Conservation (phyloP, 1,140 invertebrate genomes). For the Antheraea mylitta region DNA sequence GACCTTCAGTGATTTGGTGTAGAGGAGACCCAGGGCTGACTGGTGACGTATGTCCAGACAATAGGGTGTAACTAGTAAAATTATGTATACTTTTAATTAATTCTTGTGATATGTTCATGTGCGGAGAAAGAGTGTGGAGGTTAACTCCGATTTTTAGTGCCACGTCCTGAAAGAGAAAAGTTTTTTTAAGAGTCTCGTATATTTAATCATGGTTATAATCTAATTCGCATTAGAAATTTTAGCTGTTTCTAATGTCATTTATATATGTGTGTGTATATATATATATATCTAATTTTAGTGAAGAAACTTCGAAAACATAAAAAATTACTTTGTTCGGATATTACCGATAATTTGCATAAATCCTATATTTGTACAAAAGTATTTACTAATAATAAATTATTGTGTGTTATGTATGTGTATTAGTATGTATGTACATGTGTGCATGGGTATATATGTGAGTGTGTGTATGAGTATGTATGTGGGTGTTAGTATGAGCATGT, state of each 20-base stretch:
- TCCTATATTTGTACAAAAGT: too few relatives aligned
- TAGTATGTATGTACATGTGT: neutral
- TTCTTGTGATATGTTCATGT: conserved; percentile 54
- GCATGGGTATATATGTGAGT: neutral
- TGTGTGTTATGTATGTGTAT: too few relatives aligned
- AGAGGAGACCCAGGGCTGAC: conserved; percentile 60
- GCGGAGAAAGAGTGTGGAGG: conserved; percentile 48
- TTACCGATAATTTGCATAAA: too few relatives aligned
- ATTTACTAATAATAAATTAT: too few relatives aligned
- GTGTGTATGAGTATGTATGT: neutral
- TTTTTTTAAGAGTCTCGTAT: too few relatives aligned
- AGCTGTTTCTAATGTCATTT: too few relatives aligned
- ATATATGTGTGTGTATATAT: too few relatives aligned
- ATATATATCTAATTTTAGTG: too few relatives aligned
- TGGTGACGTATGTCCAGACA: conserved; percentile 53
- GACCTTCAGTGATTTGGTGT: conserved; percentile 78
- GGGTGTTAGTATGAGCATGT: conserved; percentile 18
- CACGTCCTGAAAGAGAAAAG: conserved; percentile 46
- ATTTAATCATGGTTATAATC: too few relatives aligned
- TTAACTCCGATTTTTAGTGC: conserved; percentile 61
- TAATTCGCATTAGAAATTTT: too few relatives aligned
- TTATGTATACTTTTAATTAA: conserved; percentile 51
- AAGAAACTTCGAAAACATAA: too few relatives aligned
- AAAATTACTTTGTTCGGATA: too few relatives aligned
- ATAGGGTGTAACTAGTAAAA: conserved; percentile 38